A percentile compares a stretch with the other conserved stretches of the same genome.
phyloP scores from a whole-genome alignment of 1,140 invertebrate genomes.

The Orius insidiosus region DNA sequence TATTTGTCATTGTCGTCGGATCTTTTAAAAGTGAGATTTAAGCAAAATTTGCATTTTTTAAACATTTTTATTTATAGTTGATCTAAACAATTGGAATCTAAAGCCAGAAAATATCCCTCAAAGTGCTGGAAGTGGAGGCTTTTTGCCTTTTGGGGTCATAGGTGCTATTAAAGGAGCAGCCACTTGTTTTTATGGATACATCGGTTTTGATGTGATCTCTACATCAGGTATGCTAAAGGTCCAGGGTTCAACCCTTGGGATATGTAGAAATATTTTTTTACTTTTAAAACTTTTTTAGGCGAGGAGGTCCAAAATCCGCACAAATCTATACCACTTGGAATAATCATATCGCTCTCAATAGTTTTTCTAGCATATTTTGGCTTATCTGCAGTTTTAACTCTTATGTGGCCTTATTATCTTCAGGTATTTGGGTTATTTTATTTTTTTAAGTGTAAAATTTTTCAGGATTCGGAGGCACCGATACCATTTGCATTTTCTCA shows the following conservation, averaged over 20 bases:
- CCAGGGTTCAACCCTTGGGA: too few relatives aligned
- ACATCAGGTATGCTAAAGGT: slow-evolving; percentile 37
- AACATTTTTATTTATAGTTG: slow-evolving; percentile 25
- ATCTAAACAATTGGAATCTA: slow-evolving; percentile 49
- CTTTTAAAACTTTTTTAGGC: slow-evolving; percentile 16
- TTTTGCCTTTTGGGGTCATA: slow-evolving; percentile 60
- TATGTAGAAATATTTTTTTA: slow-evolving; percentile 3
- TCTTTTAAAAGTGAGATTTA: slow-evolving; percentile 44
- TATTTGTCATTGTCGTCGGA: slow-evolving; percentile 68
- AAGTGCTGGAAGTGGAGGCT: slow-evolving; percentile 50
- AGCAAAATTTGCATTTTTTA: slow-evolving; percentile 5
- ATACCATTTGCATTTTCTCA: slow-evolving; percentile 65
- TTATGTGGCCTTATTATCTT: slow-evolving; percentile 76
- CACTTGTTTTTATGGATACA: slow-evolving; percentile 74
- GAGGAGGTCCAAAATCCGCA: slow-evolving; percentile 61
- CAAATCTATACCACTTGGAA: slow-evolving; percentile 73
- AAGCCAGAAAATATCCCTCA: slow-evolving; percentile 34
- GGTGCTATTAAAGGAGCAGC: slow-evolving; percentile 70
- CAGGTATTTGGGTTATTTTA: slow-evolving; percentile 28
- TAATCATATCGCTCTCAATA: slow-evolving; percentile 61
- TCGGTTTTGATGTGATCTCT: slow-evolving; percentile 77
- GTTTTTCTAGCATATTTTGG: slow-evolving; percentile 79
- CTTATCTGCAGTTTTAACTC: slow-evolving; percentile 67
- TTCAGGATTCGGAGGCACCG: slow-evolving; percentile 57
- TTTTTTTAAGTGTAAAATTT: slow-evolving; percentile 11